Percentiles rank a stretch among this genome's conserved stretches.
Conservation (phyloP, 2,888 invertebrate species). For the Dascillus cervinus region DNA sequence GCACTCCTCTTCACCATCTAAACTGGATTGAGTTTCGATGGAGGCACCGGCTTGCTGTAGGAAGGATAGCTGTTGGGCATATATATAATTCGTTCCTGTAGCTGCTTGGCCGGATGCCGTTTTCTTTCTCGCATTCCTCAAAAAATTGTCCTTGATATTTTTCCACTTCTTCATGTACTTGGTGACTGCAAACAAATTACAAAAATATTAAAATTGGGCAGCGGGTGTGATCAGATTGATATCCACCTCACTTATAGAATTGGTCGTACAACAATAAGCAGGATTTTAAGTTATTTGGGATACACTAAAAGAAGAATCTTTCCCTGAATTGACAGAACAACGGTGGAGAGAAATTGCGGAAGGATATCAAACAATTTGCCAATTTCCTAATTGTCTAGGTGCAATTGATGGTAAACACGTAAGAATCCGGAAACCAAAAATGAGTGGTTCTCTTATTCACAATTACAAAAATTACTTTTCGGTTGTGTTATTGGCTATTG, state of each 20-base stretch:
- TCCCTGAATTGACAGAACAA: conserved; percentile 17
- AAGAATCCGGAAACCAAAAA: conserved; percentile 2
- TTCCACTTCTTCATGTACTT: neutral
- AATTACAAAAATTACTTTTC: conserved; percentile 3
- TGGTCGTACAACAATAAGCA: conserved; percentile 20
- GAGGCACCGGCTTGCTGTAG: neutral
- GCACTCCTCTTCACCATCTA: neutral
- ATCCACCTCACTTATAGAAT: conserved; percentile 23
- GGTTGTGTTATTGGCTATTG: conserved; percentile 1
- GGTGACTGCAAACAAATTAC: neutral
- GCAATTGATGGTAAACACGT: conserved; percentile 7
- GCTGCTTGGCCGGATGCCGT: neutral
- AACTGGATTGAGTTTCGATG: neutral
- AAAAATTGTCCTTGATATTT: neutral
- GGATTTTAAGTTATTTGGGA: conserved; percentile 23
- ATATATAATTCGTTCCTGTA: neutral
- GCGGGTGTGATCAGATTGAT: conserved; percentile 1
- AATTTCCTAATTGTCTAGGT: conserved; percentile 15
- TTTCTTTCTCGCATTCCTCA: neutral
- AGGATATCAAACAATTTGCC: conserved; percentile 13
- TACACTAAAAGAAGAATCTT: conserved; percentile 16
- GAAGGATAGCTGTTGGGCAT: neutral
- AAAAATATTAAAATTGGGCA: neutral
- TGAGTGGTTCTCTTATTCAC: conserved; percentile 4
- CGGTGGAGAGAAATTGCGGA: conserved; percentile 17